These are phyloP conservation scores for Hapalemur alaotrensis DNA, from an alignment of 2,797 vertebrate genomes.

Conservation along the genomic window DNA sequence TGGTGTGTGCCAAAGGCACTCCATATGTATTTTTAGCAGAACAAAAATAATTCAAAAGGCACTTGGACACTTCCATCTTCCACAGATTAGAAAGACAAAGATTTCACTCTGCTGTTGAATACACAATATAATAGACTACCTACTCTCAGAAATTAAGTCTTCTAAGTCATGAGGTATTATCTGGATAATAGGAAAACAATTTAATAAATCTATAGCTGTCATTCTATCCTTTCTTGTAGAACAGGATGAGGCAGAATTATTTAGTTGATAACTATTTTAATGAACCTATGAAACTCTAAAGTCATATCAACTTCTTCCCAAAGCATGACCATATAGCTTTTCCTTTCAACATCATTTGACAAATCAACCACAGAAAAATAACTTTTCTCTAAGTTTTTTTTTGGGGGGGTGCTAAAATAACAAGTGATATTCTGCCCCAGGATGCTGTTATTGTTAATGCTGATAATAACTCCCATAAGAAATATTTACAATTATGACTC, in stretches of 20 bases:
- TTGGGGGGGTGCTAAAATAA: not conserved
- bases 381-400: not conserved
- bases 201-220: not conserved
- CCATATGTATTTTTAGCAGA: slow-evolving; percentile 5
- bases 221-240: not conserved
- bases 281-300: slow-evolving; percentile 10
- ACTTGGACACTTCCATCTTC: not conserved
- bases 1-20: not conserved
- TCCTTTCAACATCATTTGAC: not conserved
- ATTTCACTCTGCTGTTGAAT: not conserved
- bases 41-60: slow-evolving; percentile 17
- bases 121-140: not conserved
- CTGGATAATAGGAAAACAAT: not conserved
- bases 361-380: slow-evolving; percentile 32
- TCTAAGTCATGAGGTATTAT: not conserved
- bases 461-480: not conserved
- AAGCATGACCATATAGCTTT: not conserved
- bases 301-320: not conserved
- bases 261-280: slow-evolving; percentile 38
- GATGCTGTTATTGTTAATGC: not conserved
- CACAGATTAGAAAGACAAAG: not conserved
- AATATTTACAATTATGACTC: slow-evolving; percentile 43
- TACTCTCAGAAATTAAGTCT: not conserved
- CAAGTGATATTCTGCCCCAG: not conserved
- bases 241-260: not conserved